Conservation (phyloP, 1,140 invertebrate species). For the Callitettix versicolor region DNA sequence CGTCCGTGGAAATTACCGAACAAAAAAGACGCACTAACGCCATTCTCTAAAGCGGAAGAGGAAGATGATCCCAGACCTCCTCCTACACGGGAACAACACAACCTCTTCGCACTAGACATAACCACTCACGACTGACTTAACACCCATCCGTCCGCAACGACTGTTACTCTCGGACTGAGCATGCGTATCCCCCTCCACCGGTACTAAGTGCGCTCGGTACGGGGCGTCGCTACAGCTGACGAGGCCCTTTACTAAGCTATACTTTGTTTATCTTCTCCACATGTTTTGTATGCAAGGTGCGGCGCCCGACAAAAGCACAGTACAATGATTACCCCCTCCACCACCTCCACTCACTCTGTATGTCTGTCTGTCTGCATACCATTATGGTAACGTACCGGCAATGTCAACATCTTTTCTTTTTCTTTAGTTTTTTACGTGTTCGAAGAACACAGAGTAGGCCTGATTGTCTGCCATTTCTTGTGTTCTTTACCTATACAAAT, state of each 20-base stretch:
- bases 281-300: constrained; percentile 19
- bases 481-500: no score
- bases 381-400: not conserved
- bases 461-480: no score
- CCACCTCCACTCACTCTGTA: not conserved
- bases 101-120: constrained; percentile 27
- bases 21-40: not conserved
- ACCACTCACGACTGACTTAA: constrained; percentile 8
- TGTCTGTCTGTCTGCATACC: not conserved
- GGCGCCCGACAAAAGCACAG: constrained; percentile 11
- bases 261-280: constrained; percentile 20
- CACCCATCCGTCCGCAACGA: not conserved
- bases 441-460: no score
- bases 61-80: constrained; percentile 16
- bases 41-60: not conserved
- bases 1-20: constrained; percentile 1
- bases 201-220: not conserved
- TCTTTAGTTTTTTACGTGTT: not conserved
- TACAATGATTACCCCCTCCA: not conserved
- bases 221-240: constrained; percentile 11
- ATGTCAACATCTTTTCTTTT: not conserved
- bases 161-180: not conserved
- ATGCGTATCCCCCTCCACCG: no score
- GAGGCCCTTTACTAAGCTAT: constrained; percentile 1
- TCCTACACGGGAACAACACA: constrained; percentile 34